Base-by-base conservation (phyloP, 2,797 vertebrate genomes). In the Parotocinclus haroldoi region DNA sequence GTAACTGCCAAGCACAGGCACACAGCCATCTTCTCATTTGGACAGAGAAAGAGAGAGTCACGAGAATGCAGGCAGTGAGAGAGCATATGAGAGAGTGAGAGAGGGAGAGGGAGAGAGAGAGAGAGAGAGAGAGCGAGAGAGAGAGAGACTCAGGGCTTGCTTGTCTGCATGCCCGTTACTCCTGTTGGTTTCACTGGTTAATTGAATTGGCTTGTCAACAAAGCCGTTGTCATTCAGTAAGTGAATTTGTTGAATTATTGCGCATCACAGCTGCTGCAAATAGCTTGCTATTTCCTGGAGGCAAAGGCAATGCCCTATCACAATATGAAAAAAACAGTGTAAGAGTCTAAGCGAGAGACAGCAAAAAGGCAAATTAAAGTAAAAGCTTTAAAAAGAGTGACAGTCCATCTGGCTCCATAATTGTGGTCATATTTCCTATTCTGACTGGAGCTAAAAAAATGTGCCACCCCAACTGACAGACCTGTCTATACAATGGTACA, bases 151-250 rank as follows among this genome's bases (percentile, higher is more conserved):
- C 48, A 13, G 72, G 51, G 72, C 64, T 63, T 75, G 69, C 68
- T 65, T 75, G 67, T 16, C 51, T 74, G 63, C 60, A 86, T 87
- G 89, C 86, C 79, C 81, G 86, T 83, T 88, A 88, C 90, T 91
- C 88, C 69, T 88, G 88, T 89, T 86, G 91, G 89, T 89, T 87
- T 89, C 88, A 88, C 86, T 87, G 88, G 87, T 89, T 92, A 92
- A 92, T 92, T 92, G 90, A 92, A 92, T 93, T 92, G 92, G 91
- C 90, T 91, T 92, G 90, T 91, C 91, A 92, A 92, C 92, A 93
- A 92, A 93, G 91, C 89, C 89, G 87, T 90, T 92, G 91, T 90
- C 91, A 92, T 92, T 92, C 89, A 91, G 88, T 89, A 88, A 92
- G 89, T 92, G 91, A 91, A 89, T 92, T 91, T 90, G 88, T 91